phyloP scores from a whole-genome alignment of 1,140 invertebrate species.

The Apis cerana region DNA sequence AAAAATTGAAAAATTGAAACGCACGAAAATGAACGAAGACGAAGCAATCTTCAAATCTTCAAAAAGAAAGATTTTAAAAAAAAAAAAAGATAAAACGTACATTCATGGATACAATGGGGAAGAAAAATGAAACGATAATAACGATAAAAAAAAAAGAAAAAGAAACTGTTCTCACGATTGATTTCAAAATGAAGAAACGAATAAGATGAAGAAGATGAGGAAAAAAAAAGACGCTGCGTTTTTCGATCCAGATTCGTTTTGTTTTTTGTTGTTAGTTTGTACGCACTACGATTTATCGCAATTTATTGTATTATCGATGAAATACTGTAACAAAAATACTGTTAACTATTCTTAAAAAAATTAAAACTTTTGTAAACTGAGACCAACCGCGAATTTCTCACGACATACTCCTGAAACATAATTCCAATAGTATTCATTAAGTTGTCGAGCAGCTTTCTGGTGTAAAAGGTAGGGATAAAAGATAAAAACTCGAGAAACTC shows the following conservation, averaged over 20 bases:
- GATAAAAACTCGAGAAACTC: background rate
- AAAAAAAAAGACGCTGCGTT: slow-evolving; percentile 51
- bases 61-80: background rate
- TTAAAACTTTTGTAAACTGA: slow-evolving; percentile 80
- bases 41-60: slow-evolving; percentile 38
- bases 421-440: background rate
- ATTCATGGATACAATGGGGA: slow-evolving; percentile 1
- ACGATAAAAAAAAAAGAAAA: slow-evolving; percentile 28
- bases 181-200: slow-evolving; percentile 57
- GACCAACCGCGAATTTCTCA: slow-evolving; percentile 11
- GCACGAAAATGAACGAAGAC: slow-evolving; percentile 34
- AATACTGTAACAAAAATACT: slow-evolving; percentile 80
- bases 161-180: slow-evolving; percentile 58
- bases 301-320: slow-evolving; percentile 79
- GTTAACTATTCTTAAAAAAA: slow-evolving; percentile 80
- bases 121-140: slow-evolving; percentile 24
- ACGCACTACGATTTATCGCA: slow-evolving; percentile 76
- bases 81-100: background rate
- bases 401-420: background rate
- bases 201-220: background rate
- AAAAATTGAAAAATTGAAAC: slow-evolving; percentile 48
- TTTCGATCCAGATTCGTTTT: slow-evolving; percentile 59
- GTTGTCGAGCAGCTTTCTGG: background rate
- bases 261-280: slow-evolving; percentile 77
- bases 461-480: background rate